Conservation (phyloP, 2,888 invertebrate species). For the Orthosia gracilis region DNA sequence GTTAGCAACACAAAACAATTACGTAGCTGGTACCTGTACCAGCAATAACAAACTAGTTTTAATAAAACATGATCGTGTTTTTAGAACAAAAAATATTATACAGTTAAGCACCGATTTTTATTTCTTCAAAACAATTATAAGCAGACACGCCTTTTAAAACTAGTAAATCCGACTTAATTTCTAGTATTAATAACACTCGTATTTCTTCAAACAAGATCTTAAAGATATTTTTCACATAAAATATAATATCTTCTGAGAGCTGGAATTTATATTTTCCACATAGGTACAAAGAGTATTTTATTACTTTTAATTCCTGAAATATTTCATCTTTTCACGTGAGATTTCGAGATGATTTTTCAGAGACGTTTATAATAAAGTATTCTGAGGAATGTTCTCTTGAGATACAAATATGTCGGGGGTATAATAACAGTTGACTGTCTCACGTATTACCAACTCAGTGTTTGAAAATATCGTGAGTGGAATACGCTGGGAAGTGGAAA, state of each 20-base stretch:
- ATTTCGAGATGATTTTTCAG: conserved; percentile 53
- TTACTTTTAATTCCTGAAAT: conserved; percentile 42
- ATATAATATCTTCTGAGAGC: conserved; percentile 13
- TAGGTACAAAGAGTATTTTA: conserved; percentile 31
- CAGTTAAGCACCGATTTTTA: not conserved
- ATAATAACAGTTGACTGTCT: conserved; percentile 57
- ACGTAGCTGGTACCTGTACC: not conserved
- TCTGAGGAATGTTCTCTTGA: conserved; percentile 38
- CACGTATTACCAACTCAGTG: conserved; percentile 62
- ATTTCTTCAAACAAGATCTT: conserved; percentile 16
- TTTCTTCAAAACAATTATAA: conserved; percentile 20
- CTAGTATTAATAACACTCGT: conserved; percentile 9
- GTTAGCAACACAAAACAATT: not conserved
- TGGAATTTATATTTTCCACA: conserved; percentile 37
- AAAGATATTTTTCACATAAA: conserved; percentile 10
- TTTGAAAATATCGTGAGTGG: conserved; percentile 63
- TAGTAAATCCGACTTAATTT: conserved; percentile 2
- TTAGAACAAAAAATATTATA: not conserved
- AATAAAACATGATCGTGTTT: too few relatives aligned
- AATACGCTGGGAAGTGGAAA: conserved; percentile 45
- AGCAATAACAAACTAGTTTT: not conserved
- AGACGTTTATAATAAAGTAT: conserved; percentile 48
- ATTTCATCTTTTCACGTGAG: conserved; percentile 52
- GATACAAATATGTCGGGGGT: conserved; percentile 62
- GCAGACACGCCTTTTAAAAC: not conserved